Evolutionary conservation across 2,113 vertebrate genomes (phyloP).

Genomic region (Indicator maculatus): DNA sequence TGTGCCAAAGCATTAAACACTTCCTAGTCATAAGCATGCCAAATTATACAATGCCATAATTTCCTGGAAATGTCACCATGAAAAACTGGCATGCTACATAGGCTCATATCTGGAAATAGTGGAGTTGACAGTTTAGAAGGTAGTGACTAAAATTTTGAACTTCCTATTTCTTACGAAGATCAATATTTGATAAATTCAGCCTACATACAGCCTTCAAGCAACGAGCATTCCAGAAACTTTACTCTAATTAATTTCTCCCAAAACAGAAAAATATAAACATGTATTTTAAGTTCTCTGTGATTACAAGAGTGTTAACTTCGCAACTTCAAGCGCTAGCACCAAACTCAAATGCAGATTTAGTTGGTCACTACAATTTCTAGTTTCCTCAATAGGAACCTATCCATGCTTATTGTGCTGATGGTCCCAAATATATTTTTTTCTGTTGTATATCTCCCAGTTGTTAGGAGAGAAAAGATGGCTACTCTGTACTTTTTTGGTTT

Average conservation of each 20-base stretch:
- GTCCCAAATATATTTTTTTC: neutral
- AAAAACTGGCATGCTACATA: neutral
- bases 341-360: neutral
- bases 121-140: neutral
- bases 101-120: neutral
- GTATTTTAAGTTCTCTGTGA: neutral
- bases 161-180: neutral
- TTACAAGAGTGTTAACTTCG: neutral
- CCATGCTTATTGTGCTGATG: neutral
- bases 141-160: neutral
- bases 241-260: neutral
- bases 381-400: neutral
- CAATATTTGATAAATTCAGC: neutral
- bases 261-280: neutral
- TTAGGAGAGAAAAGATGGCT: neutral
- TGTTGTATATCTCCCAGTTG: neutral
- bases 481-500: too few species aligned
- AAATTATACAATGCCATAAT: neutral
- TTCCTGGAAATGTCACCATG: neutral
- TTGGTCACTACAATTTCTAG: neutral
- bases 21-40: neutral
- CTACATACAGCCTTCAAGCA: neutral
- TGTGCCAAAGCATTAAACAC: neutral
- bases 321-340: neutral
- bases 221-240: neutral